Evolutionary conservation across 1,140 invertebrate genomes (phyloP).

Genomic region (Brachionus paranguensis): DNA sequence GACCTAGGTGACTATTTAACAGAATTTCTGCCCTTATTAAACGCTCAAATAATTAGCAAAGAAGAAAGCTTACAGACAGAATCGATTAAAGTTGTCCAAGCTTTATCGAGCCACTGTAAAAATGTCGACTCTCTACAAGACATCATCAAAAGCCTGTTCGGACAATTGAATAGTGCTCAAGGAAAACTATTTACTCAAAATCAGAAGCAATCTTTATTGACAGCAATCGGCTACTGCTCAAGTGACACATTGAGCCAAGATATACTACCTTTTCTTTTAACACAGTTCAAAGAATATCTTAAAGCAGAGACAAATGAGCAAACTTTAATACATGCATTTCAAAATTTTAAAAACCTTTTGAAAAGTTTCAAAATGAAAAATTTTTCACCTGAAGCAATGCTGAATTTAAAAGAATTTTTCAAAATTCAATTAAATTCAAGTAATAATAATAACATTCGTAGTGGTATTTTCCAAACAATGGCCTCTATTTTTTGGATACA

Average conservation of each 20-base stretch:
- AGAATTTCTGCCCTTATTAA: neutral
- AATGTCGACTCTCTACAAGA: neutral
- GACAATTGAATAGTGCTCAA: neutral
- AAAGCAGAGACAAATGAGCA: slow-evolving; percentile 11
- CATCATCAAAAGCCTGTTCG: slow-evolving; percentile 13
- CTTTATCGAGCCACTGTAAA: neutral
- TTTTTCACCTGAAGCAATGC: neutral
- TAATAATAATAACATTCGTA: neutral
- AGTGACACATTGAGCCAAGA: neutral
- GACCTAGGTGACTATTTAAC: neutral
- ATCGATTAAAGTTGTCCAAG: neutral
- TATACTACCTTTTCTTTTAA: neutral
- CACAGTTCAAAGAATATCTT: neutral
- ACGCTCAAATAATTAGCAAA: slow-evolving; percentile 3
- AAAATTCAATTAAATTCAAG: neutral
- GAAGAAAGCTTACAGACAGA: neutral
- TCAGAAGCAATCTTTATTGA: neutral
- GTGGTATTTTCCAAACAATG: neutral
- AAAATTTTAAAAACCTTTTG: neutral
- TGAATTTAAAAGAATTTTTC: neutral
- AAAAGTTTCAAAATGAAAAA: neutral
- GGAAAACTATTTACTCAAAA: neutral
- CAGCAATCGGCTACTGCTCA: neutral
- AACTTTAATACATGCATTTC: neutral
- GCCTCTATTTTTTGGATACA: neutral